A percentile compares a stretch with the other conserved stretches of the same genome.
phyloP scores from a whole-genome alignment of 2,113 vertebrate genomes.

The Pseudorectes ferrugineus region DNA sequence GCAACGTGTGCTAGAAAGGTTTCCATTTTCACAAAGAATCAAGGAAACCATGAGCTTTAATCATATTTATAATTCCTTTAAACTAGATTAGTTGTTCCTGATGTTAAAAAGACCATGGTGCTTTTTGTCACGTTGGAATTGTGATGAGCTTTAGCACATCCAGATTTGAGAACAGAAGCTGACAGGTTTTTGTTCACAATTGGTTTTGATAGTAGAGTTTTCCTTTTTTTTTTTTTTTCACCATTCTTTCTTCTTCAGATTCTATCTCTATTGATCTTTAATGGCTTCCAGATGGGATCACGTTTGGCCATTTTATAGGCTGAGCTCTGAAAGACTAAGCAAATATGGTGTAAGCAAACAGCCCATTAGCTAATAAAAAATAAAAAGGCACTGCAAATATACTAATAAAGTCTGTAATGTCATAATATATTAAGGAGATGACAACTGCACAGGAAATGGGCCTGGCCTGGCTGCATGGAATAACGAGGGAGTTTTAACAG shows the following conservation, averaged over 20 bases:
- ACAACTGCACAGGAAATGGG: conserved; percentile 54
- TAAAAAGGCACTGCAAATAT: conserved; percentile 58
- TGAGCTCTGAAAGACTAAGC: conserved; percentile 51
- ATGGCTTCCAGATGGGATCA: conserved; percentile 72
- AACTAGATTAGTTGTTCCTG: conserved; percentile 45
- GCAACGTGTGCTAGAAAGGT: neutral
- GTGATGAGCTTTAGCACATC: conserved; percentile 29
- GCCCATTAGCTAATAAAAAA: conserved; percentile 64
- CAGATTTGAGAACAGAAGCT: conserved; percentile 64
- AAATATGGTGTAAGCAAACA: conserved; percentile 39
- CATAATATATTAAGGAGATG: conserved; percentile 51
- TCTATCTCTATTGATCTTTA: conserved; percentile 73
- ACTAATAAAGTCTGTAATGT: conserved; percentile 66
- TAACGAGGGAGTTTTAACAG: conserved; percentile 7
- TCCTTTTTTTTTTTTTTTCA: neutral
- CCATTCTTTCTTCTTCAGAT: conserved; percentile 55
- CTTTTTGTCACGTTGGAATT: conserved; percentile 16
- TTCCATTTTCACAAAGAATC: conserved; percentile 45
- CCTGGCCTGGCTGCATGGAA: conserved; percentile 7
- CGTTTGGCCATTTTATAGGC: conserved; percentile 56
- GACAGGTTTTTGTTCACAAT: conserved; percentile 46
- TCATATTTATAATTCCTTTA: conserved; percentile 50
- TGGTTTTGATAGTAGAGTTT: conserved; percentile 55
- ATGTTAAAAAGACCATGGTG: conserved; percentile 33
- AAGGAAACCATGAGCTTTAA: neutral